Evolutionary conservation across 2,113 vertebrate genomes (phyloP).

Genomic region (Sardina pilchardus): DNA sequence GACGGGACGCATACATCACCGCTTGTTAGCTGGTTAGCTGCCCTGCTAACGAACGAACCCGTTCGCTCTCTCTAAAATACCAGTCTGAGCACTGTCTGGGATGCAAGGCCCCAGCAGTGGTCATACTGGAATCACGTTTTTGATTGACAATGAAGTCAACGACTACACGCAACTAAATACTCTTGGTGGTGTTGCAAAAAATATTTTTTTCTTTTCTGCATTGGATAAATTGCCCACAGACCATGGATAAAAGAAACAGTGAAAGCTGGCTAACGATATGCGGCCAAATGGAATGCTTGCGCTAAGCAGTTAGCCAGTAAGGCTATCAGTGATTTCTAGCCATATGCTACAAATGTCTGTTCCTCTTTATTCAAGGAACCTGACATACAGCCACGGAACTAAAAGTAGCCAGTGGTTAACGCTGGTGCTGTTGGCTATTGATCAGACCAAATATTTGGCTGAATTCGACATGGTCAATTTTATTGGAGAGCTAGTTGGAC

Average conservation of each 20-base stretch:
- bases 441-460: not conserved
- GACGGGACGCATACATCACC: not conserved
- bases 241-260: not conserved
- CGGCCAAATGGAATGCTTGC: not conserved
- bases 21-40: not conserved
- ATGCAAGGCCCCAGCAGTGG: not conserved
- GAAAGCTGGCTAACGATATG: not conserved
- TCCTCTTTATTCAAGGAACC: constrained; percentile 6
- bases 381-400: not conserved
- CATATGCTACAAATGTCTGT: not conserved
- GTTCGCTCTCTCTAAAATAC: not conserved
- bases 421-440: not conserved
- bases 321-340: not conserved
- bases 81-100: not conserved
- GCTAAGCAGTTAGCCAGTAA: not conserved
- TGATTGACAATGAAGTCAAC: not conserved
- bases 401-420: not conserved
- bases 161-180: not conserved
- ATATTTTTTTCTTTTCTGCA: not conserved
- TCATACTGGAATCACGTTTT: not conserved
- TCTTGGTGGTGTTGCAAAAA: not conserved
- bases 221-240: not conserved
- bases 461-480: not conserved
- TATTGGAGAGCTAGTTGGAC: not conserved
- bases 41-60: not conserved